Base-by-base conservation (phyloP, 1,140 invertebrate genomes). In the Drosophila pallidifrons region DNA sequence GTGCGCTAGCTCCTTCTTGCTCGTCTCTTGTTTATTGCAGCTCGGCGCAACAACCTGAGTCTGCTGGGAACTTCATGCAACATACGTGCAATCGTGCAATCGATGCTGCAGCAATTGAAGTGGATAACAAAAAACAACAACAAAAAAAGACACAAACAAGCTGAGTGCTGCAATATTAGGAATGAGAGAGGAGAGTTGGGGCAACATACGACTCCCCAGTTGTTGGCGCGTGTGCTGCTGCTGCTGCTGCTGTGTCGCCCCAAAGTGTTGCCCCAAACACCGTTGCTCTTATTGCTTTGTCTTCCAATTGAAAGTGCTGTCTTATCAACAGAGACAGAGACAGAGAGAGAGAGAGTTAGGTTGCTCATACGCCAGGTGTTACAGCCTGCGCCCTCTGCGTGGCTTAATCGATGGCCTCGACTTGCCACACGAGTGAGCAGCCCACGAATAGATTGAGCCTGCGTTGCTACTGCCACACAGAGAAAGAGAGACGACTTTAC, bases 241-340 rank as follows among this genome's bases (percentile, higher is more conserved):
- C n/a, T n/a, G n/a, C n/a, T n/a, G n/a, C n/a, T n/a, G n/a, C n/a
- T n/a, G n/a, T n/a, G n/a, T n/a, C n/a, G n/a, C 59, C 32, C 15
- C n/a, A 51, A 47, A 52, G 57, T 77, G 79, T 66, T 45, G 60
- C 47, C 7, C 49, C 46, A 35, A 35, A 79, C 69, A 52, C 25
- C 20, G 32, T 79, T 63, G 72, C 65, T 80, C 76, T 69, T 80
- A 64, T 61, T 69, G 79, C 75, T 70, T 68, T 82, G 72, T 79
- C 82, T 88, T 67, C 72, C 79, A 82, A 88, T 82, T 82, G 82
- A 88, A 87, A 87, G 80, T 77, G 82, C 79, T 81, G 76, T 68
- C 58, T 63, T 61, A 55, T 61, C 72, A 55, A 55, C 30, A 47
- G 28, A 60, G 47, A 46, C 28, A 52, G 15, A 43, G 28, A 64